These are phyloP conservation scores for Limnephilus auricula DNA, from an alignment of 2,888 invertebrate species.

Conservation along the genomic window DNA sequence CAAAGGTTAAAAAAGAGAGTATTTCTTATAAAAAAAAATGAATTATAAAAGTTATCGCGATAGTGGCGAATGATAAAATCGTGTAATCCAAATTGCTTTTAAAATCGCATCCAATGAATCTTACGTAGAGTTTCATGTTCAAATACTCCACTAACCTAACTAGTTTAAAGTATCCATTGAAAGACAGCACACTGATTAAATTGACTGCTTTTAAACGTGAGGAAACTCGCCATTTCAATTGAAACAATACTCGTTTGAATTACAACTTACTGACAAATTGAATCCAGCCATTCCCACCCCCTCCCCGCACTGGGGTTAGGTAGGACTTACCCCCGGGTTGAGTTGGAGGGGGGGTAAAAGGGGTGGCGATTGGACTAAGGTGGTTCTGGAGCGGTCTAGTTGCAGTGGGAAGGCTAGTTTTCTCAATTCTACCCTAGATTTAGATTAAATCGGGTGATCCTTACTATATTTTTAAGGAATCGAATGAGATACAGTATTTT, in stretches of 20 bases:
- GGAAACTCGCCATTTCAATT: conserved; percentile 44
- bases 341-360: too few species aligned
- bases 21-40: too few species aligned
- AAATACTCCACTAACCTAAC: not conserved
- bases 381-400: not conserved
- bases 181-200: not conserved
- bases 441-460: not conserved
- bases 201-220: not conserved
- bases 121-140: not conserved
- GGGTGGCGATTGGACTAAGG: not conserved
- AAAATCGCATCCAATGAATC: not conserved
- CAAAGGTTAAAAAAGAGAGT: too few species aligned
- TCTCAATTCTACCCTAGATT: not conserved
- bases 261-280: conserved; percentile 57
- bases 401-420: conserved; percentile 3
- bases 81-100: not conserved
- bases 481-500: not conserved
- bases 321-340: not conserved
- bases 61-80: not conserved
- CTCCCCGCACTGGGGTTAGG: not conserved
- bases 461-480: not conserved
- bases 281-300: conserved; percentile 23
- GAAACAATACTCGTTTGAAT: conserved; percentile 56
- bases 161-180: not conserved
- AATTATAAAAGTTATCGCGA: not conserved